phyloP scores from a whole-genome alignment of 2,797 vertebrate species.

The Thripadectes ignobilis region DNA sequence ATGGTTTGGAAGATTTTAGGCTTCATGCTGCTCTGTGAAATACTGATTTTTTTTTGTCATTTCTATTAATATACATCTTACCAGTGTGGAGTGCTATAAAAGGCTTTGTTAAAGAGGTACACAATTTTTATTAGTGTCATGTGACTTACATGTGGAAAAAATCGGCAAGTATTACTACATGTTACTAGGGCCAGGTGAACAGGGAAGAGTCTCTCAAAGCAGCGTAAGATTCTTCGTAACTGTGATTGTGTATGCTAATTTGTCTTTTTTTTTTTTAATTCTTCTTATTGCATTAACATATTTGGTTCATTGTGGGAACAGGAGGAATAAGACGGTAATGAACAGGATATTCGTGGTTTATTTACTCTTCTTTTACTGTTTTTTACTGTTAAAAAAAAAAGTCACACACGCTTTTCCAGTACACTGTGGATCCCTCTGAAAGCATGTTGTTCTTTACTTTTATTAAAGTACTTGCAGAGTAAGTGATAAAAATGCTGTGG shows the following conservation, averaged over 20 bases:
- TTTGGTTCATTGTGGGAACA: neutral
- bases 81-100: neutral
- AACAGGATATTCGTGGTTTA: neutral
- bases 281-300: neutral
- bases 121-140: neutral
- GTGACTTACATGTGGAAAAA: neutral
- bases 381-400: neutral
- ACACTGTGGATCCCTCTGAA: neutral
- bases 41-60: neutral
- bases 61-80: neutral
- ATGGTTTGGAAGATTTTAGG: neutral
- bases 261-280: neutral
- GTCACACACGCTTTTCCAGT: neutral
- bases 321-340: neutral
- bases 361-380: neutral
- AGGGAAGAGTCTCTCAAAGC: neutral
- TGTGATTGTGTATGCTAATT: neutral
- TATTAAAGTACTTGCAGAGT: neutral
- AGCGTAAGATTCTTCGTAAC: neutral
- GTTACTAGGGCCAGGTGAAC: neutral
- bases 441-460: neutral
- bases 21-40: neutral
- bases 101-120: neutral
- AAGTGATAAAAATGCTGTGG: neutral
- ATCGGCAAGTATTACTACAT: neutral